Percentiles rank a stretch among this genome's conserved stretches.
phyloP scores from a whole-genome alignment of 2,888 invertebrate genomes.

The Drosophila anceps region DNA sequence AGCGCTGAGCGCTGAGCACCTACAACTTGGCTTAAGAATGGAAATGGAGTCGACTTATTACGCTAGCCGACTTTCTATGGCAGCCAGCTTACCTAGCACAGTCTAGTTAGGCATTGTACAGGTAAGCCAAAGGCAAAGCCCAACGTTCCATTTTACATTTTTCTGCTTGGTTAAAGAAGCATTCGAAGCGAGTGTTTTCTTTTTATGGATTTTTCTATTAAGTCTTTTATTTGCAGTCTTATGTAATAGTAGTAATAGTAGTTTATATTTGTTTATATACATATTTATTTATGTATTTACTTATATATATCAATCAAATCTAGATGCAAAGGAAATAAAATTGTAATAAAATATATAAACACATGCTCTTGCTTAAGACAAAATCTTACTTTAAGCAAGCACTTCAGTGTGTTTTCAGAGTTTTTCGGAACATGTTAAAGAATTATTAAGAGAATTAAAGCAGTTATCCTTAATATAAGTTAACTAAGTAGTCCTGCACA shows the following conservation, averaged over 20 bases:
- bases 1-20: not conserved
- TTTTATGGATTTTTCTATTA: not conserved
- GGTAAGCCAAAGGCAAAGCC: not conserved
- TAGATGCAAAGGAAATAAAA: not conserved
- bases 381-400: no score
- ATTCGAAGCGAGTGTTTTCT: not conserved
- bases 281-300: not conserved
- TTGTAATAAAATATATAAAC: no score
- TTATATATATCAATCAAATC: not conserved
- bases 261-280: not conserved
- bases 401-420: no score
- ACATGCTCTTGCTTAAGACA: no score
- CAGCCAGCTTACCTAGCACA: conserved; percentile 28
- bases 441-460: no score
- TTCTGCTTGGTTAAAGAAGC: conserved; percentile 1
- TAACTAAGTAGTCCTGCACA: no score
- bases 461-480: no score
- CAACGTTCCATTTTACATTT: conserved; percentile 1
- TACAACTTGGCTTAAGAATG: conserved; percentile 37
- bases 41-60: conserved; percentile 40
- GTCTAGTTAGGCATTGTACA: not conserved
- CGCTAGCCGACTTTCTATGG: conserved; percentile 34
- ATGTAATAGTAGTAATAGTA: not conserved
- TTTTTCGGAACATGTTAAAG: no score
- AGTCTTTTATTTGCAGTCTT: not conserved